Evolutionary conservation across 2,888 invertebrate genomes (phyloP).

Genomic region (Sinodicranocentrus sp.): DNA sequence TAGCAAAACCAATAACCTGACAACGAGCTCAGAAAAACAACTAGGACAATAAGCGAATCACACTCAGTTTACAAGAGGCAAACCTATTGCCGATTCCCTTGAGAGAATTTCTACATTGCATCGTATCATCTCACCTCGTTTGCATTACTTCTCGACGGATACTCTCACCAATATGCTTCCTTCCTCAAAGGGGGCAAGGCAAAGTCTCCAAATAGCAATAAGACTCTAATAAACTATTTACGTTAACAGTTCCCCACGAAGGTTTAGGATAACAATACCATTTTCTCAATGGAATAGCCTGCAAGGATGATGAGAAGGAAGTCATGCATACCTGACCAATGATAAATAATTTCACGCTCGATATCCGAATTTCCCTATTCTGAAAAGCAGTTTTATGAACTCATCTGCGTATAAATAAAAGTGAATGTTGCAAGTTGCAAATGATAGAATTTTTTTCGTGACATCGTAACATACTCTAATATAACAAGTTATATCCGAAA

Average conservation of each 20-base stretch:
- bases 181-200: no score
- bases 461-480: no score
- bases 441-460: no score
- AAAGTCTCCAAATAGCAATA: background rate
- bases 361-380: background rate
- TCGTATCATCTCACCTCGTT: no score
- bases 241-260: slow-evolving; percentile 2
- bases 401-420: no score
- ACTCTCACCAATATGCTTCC: background rate
- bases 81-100: background rate
- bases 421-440: no score
- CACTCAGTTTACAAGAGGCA: background rate
- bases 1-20: no score
- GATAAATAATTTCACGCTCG: background rate
- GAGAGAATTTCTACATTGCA: background rate
- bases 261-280: background rate
- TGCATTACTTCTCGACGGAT: background rate
- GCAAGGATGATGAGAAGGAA: background rate
- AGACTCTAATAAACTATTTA: slow-evolving; percentile 5
- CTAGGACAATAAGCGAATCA: background rate
- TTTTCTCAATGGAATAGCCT: background rate
- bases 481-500: no score
- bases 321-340: background rate
- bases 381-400: background rate
- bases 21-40: no score